Evolutionary conservation across 2,113 vertebrate species (phyloP).

Genomic region (Sarotherodon lohbergeri): DNA sequence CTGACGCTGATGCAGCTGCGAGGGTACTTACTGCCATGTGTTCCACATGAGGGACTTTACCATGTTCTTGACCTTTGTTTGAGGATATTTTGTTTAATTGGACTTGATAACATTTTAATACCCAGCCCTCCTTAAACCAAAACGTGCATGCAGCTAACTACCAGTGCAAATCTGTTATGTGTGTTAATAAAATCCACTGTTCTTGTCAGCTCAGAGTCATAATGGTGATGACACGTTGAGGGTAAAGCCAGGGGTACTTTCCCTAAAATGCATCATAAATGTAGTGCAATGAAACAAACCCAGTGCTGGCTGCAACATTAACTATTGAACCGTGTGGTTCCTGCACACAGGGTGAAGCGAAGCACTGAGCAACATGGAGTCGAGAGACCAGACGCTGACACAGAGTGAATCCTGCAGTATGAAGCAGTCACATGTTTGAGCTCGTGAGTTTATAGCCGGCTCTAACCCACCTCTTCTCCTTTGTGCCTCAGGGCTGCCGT

Average conservation of each 20-base stretch:
- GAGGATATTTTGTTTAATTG: background rate
- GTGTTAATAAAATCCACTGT: background rate
- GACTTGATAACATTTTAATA: background rate
- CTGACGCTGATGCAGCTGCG: background rate
- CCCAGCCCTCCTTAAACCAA: background rate
- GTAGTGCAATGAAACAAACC: background rate
- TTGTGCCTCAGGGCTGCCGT: slow-evolving; percentile 24
- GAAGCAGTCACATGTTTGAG: background rate
- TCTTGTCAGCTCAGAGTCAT: background rate
- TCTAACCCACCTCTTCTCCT: background rate
- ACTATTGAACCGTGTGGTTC: background rate
- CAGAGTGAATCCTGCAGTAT: background rate
- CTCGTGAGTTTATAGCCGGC: background rate
- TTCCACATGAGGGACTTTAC: background rate
- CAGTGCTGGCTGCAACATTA: background rate
- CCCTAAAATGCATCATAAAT: background rate
- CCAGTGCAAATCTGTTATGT: background rate
- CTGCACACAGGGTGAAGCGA: slow-evolving; percentile 11
- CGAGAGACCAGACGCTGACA: background rate
- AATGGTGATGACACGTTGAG: background rate
- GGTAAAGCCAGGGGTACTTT: background rate
- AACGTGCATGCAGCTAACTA: background rate
- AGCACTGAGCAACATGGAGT: background rate
- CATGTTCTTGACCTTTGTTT: background rate
- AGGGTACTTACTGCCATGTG: background rate